Percentiles rank a stretch among this genome's conserved stretches.
These are phyloP conservation scores for Noctua comes DNA, from an alignment of 2,888 invertebrate genomes.

Conservation along the genomic window DNA sequence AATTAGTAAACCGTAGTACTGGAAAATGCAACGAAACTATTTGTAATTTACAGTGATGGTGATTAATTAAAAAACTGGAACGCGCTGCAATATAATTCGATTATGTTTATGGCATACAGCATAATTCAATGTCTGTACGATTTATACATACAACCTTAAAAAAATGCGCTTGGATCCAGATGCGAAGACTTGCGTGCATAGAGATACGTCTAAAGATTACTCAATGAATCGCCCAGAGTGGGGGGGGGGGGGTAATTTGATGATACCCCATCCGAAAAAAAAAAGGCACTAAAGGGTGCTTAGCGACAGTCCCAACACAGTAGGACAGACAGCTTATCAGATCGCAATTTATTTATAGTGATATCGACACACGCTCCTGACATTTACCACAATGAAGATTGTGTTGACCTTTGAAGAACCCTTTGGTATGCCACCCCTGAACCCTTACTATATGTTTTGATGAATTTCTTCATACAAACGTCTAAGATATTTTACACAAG, in stretches of 20 bases:
- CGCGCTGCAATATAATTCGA: constrained; percentile 22
- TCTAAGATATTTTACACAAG: neutral
- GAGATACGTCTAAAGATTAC: neutral
- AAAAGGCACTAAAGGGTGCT: constrained; percentile 19
- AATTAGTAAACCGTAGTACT: constrained; percentile 50
- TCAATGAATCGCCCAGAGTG: no score
- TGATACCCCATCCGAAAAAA: no score
- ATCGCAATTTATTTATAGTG: constrained; percentile 57
- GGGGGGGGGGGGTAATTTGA: no score
- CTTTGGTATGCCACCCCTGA: constrained; percentile 56
- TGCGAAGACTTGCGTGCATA: neutral
- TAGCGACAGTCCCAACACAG: constrained; percentile 28
- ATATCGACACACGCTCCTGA: constrained; percentile 63
- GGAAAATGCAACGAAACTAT: constrained; percentile 52
- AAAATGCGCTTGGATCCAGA: neutral
- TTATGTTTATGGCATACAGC: constrained; percentile 20
- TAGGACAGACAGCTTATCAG: constrained; percentile 51
- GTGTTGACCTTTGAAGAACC: constrained; percentile 63
- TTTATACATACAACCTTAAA: neutral
- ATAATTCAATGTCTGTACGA: constrained; percentile 24
- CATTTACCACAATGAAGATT: constrained; percentile 64
- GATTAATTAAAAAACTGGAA: constrained; percentile 47
- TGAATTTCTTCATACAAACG: neutral
- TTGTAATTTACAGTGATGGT: constrained; percentile 37
- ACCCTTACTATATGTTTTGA: constrained; percentile 33